Evolutionary conservation across 2,113 vertebrate species (phyloP).

Genomic region (Prietella phreatophila): DNA sequence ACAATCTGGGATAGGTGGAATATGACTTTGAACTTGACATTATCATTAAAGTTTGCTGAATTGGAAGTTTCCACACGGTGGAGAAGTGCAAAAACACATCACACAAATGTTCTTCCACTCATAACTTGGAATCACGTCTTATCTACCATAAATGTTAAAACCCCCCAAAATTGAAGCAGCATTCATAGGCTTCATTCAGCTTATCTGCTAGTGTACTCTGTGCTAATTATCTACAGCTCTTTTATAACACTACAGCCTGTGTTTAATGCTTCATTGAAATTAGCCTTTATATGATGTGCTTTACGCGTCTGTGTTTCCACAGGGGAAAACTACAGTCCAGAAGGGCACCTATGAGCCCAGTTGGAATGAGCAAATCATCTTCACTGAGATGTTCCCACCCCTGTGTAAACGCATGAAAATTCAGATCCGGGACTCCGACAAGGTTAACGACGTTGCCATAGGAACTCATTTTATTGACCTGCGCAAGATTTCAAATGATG

Average conservation of each 20-base stretch:
- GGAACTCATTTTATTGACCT: slow-evolving; percentile 96
- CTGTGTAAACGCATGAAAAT: slow-evolving; percentile 92
- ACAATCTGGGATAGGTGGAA: neutral
- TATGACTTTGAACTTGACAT: too few relatives aligned
- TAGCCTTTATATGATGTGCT: neutral
- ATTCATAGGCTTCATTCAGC: neutral
- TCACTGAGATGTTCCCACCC: slow-evolving; percentile 96
- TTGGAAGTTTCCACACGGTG: neutral
- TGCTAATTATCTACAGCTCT: neutral
- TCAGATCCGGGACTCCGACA: slow-evolving; percentile 95
- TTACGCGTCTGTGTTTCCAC: slow-evolving; percentile 16
- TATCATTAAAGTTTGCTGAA: neutral
- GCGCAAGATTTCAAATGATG: slow-evolving; percentile 90
- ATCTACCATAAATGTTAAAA: neutral
- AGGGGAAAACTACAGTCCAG: slow-evolving; percentile 94
- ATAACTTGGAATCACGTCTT: neutral
- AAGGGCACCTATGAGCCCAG: slow-evolving; percentile 96
- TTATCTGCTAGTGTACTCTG: neutral
- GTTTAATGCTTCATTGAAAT: neutral
- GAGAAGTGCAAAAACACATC: neutral
- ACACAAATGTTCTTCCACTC: neutral
- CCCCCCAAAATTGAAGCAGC: neutral
- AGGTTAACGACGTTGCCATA: slow-evolving; percentile 94
- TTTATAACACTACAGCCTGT: neutral
- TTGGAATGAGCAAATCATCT: slow-evolving; percentile 94